Conservation (phyloP, 2,797 vertebrate species). For the Serranus cabrilla region DNA sequence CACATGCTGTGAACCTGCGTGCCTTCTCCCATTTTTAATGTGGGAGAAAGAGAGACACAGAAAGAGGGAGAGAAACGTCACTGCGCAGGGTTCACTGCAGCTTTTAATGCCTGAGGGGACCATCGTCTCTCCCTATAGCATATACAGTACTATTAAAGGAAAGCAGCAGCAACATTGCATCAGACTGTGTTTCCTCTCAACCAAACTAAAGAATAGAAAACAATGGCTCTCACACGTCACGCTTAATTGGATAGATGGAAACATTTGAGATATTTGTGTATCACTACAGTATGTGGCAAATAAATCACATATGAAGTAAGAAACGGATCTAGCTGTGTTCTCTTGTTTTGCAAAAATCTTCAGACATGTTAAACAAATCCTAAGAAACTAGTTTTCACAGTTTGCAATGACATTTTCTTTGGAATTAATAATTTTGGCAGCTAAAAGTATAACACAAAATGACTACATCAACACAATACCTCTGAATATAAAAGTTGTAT, state of each 20-base stretch:
- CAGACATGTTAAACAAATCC: not conserved
- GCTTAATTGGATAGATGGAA: not conserved
- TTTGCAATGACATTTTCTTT: not conserved
- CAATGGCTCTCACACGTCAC: slow-evolving; percentile 27
- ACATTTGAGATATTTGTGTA: not conserved
- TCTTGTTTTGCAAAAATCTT: not conserved
- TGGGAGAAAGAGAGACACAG: slow-evolving; percentile 63
- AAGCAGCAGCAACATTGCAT: slow-evolving; percentile 73
- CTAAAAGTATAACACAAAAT: not conserved
- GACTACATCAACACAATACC: not conserved
- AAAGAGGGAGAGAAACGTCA: slow-evolving; percentile 61
- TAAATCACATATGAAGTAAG: not conserved
- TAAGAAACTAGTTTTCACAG: not conserved
- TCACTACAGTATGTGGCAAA: not conserved
- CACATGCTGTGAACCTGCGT: slow-evolving; percentile 76
- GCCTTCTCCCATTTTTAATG: slow-evolving; percentile 71
- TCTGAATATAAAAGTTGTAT: not conserved
- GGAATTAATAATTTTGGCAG: not conserved
- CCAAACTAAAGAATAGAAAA: slow-evolving; percentile 41
- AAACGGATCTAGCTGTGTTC: not conserved
- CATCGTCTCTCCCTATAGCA: slow-evolving; percentile 55
- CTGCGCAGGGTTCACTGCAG: slow-evolving; percentile 72
- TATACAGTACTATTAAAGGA: slow-evolving; percentile 66
- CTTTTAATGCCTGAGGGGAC: slow-evolving; percentile 71
- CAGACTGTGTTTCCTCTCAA: slow-evolving; percentile 55